Percentiles rank a stretch among this genome's conserved stretches.
These are phyloP conservation scores for Coregonus ussuriensis DNA, from an alignment of 2,797 vertebrate genomes.

Conservation along the genomic window DNA sequence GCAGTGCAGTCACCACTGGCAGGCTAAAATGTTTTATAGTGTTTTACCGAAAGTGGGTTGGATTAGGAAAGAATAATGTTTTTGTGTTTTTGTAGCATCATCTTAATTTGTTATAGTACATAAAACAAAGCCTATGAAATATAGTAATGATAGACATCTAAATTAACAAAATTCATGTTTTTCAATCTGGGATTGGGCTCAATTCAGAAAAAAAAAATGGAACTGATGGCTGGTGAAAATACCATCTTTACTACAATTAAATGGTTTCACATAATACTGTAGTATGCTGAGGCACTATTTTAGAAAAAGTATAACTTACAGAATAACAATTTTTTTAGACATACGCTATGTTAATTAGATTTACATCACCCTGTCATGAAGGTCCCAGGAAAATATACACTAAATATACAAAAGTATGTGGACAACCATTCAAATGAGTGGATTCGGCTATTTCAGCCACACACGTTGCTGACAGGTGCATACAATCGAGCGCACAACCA, in stretches of 20 bases:
- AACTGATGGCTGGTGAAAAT: neutral
- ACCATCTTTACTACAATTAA: neutral
- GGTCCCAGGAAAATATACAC: constrained; percentile 24
- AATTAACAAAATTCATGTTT: neutral
- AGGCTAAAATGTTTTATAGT: neutral
- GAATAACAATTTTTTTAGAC: constrained; percentile 42
- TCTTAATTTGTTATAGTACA: neutral
- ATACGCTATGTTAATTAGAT: constrained; percentile 61
- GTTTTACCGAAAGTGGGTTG: neutral
- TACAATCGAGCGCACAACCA: too few relatives aligned
- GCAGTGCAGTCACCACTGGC: neutral
- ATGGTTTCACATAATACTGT: neutral
- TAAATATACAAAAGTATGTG: too few relatives aligned
- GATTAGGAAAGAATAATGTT: neutral
- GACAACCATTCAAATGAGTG: too few relatives aligned
- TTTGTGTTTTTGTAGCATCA: neutral
- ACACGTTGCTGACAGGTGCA: too few relatives aligned
- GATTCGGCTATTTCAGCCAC: too few relatives aligned
- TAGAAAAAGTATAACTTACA: constrained; percentile 49
- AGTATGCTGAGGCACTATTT: constrained; percentile 49
- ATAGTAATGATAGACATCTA: neutral
- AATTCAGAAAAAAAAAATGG: too few relatives aligned
- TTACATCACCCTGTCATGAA: constrained; percentile 19
- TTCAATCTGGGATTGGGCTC: neutral
- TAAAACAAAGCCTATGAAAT: neutral